Percentiles rank a stretch among this genome's conserved stretches.
These are phyloP conservation scores for Lithodes maja DNA, from an alignment of 2,888 invertebrate genomes.

Conservation along the genomic window DNA sequence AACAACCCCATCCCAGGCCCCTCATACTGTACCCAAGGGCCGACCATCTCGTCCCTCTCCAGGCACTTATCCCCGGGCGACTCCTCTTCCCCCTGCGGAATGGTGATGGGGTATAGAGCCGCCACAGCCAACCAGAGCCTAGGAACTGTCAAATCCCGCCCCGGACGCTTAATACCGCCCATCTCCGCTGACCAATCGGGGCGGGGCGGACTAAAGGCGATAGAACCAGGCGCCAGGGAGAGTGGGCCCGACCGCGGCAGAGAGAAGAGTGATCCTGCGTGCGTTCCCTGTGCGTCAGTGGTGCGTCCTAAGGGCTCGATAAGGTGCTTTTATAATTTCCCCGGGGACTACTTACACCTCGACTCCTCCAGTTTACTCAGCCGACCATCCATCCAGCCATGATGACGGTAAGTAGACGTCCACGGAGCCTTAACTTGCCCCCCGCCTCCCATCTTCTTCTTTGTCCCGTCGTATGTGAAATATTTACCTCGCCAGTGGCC, in stretches of 20 bases:
- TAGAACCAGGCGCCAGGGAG: slow-evolving; percentile 40
- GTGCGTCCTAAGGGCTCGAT: not conserved
- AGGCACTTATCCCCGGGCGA: slow-evolving; percentile 29
- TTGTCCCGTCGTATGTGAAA: not conserved
- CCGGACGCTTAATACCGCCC: not conserved
- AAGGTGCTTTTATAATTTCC: slow-evolving; percentile 45
- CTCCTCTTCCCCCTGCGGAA: slow-evolving; percentile 43
- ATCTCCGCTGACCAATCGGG: not conserved
- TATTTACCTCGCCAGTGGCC: not conserved
- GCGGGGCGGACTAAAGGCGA: slow-evolving; percentile 55
- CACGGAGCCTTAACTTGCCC: not conserved
- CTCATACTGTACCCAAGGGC: not conserved
- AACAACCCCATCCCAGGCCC: not conserved
- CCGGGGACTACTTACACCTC: slow-evolving; percentile 33
- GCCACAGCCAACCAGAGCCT: not conserved
- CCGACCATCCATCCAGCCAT: slow-evolving; percentile 32
- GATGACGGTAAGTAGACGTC: slow-evolving; percentile 43
- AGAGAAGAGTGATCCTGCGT: slow-evolving; percentile 13
- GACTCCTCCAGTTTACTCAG: slow-evolving; percentile 37
- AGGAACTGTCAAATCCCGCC: slow-evolving; percentile 10
- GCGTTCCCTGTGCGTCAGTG: slow-evolving; percentile 14
- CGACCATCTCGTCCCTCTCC: slow-evolving; percentile 12
- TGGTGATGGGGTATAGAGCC: slow-evolving; percentile 20
- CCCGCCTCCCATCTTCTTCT: slow-evolving; percentile 9
- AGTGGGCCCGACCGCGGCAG: slow-evolving; percentile 6